Evolutionary conservation across 2,888 invertebrate species (phyloP).

Genomic region (Rhingia rostrata): DNA sequence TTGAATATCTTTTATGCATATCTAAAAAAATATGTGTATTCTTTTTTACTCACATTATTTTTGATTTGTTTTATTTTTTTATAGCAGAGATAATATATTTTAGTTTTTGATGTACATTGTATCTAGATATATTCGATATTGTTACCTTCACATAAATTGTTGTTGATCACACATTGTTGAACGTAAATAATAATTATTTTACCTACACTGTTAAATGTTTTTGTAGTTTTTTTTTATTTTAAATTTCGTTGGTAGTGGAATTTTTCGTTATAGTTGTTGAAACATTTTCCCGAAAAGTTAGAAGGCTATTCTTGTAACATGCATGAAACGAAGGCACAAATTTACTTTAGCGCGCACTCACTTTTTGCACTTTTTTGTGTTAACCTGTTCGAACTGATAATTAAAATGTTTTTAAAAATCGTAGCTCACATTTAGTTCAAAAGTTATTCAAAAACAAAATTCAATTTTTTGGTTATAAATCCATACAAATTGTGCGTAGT

Average conservation of each 20-base stretch:
- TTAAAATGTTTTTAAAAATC: too few species aligned
- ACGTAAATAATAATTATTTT: constrained; percentile 34
- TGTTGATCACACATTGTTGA: constrained; percentile 46
- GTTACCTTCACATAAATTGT: constrained; percentile 35
- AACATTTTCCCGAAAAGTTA: background rate
- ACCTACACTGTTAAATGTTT: constrained; percentile 27
- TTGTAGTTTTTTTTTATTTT: constrained; percentile 25
- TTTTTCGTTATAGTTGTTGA: background rate
- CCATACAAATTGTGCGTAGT: too few species aligned
- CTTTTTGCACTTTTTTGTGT: too few species aligned
- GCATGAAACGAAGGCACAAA: too few species aligned
- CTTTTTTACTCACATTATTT: constrained; percentile 41
- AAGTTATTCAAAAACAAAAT: too few species aligned
- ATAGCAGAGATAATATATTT: constrained; percentile 6
- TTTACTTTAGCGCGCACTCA: too few species aligned
- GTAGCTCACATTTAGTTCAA: too few species aligned
- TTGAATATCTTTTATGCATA: constrained; percentile 73
- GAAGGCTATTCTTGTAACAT: background rate
- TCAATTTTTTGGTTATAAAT: too few species aligned
- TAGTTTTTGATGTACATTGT: constrained; percentile 39
- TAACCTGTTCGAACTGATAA: too few species aligned
- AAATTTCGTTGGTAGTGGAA: background rate
- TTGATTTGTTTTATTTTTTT: constrained; percentile 6
- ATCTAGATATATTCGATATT: constrained; percentile 13
- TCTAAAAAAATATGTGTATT: constrained; percentile 57